Base-by-base conservation (phyloP, 2,797 vertebrate genomes). In the Arnoldichthys spilopterus region DNA sequence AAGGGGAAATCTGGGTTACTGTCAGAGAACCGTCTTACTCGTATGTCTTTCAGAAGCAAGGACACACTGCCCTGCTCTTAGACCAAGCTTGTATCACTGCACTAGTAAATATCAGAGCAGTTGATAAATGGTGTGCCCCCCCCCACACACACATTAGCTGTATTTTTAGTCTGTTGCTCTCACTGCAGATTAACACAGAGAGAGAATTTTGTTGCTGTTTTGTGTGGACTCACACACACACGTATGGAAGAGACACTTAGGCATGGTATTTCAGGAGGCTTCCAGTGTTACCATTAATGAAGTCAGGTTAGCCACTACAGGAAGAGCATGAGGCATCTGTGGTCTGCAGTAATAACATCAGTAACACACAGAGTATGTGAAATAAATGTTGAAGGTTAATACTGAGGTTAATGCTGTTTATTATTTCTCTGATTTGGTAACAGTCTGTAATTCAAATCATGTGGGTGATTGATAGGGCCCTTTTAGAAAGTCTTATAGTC, bases 151-250 rank as follows among this genome's bases (percentile, higher is more conserved):
- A 81, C 86, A 90, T 85, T 83, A 67, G 32, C 76, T 83, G 80
- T 94, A 94, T 94, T 93, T 93, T 93, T 94, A 94, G 92, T 83
- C n/a, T 75, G 68, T 78, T 81, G 79, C 84, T 89, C 78, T 89
- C 72, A 76, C 72, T 79, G 85, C 34, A 79, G 73, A 88, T 82
- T 84, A 73, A 37, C 77, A 77, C 54, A 40, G 11, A 59, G 22
- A 45, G 53, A 34, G 45, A 58, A 12, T 47, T 30, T 58, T 26
- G 26, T 12, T 22, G 8, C 24, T 12, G 22, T 61, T 43, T 43
- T 32, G 58, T 40, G 51, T 43, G 24, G 30, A 74, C 72, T 58
- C 56, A 66, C 56, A 61, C 64, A 69, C 28, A 59, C 45, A 62
- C n/a, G 72, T 53, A 59, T 62, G 73, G 49, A 32, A 74, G 26